Evolutionary conservation across 2,797 vertebrate genomes (phyloP).

Genomic region (Eulemur rubriventer): DNA sequence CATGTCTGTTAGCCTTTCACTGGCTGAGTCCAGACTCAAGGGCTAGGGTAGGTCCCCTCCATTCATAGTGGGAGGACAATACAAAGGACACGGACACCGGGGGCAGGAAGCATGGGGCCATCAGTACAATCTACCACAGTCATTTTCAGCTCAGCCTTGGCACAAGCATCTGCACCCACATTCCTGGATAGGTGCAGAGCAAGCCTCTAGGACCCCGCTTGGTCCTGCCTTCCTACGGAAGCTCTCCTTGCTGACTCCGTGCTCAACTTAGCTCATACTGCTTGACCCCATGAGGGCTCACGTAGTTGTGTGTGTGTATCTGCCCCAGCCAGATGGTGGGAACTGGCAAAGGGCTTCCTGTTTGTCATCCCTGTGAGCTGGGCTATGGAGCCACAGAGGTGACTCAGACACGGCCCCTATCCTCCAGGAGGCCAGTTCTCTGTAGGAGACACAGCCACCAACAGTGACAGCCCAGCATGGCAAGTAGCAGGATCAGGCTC

Average conservation of each 20-base stretch:
- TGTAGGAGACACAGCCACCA: background rate
- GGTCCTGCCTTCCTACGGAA: background rate
- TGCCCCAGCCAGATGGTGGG: background rate
- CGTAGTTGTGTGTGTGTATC: background rate
- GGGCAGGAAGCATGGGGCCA: accelerated
- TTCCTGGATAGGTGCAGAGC: background rate
- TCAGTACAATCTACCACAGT: background rate
- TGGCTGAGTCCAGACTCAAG: background rate
- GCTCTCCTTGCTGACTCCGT: background rate
- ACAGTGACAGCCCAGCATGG: background rate
- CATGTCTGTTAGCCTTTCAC: background rate
- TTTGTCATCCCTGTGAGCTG: background rate
- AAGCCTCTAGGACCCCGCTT: background rate
- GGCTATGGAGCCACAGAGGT: background rate
- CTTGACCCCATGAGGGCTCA: background rate
- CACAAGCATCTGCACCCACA: background rate
- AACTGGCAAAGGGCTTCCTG: background rate
- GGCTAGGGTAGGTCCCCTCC: background rate
- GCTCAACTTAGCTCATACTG: background rate
- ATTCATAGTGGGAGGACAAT: background rate
- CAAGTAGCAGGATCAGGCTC: background rate
- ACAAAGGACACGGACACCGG: background rate
- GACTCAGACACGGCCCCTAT: background rate
- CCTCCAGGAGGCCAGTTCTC: background rate
- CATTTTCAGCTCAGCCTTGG: background rate